Evolutionary conservation across 2,113 vertebrate genomes (phyloP), one percentile per base, ranked within the genome.

Genomic region (Podarcis raffonei): DNA sequence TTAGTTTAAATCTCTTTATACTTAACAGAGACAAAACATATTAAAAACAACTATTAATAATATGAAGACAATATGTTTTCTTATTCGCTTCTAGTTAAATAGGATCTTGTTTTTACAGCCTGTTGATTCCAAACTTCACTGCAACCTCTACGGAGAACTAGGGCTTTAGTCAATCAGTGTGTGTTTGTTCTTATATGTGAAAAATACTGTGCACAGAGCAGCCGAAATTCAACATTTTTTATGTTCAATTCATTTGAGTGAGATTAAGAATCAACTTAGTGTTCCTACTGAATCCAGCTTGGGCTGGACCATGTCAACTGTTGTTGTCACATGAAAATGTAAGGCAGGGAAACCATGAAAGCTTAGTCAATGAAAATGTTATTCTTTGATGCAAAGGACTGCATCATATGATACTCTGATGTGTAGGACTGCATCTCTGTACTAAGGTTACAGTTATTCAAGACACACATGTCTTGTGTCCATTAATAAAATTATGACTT

Each of bases 321-420:
- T 69, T 72, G 16, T 5, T 8, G 75, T 77, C 30, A 84, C 0
- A 20, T 85, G 85, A 53, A 90, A 88, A 76, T 35, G 71, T 2
- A 85, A 68, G 66, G 82, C 59, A 90, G 84, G 75, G 90, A 20
- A 85, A 72, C n/a, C 12, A 72, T 68, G n/a, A 62, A 62, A 62
- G 59, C 18, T 62, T 62, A 72, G 32, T 32, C 71, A n/a, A 32
- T 72, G 12, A 9, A n/a, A 30, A 18, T 15, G 8, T 72, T 72
- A n/a, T 30, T n/a, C 27, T n/a, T 32, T 72, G 27, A 72, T 30
- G 25, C 69, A n/a, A n/a, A 30, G 6, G 30, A 72, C 27, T n/a
- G 23, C 25, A n/a, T 72, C n/a, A n/a, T 72, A 72, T 30, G 69
- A 72, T 12, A 32, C 27, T n/a, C 3, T 72, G 23, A 72, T 30